Percentiles rank a stretch among this genome's conserved stretches.
These are phyloP conservation scores for Nymphalis polychloros DNA, from an alignment of 2,888 invertebrate genomes.

Conservation along the genomic window DNA sequence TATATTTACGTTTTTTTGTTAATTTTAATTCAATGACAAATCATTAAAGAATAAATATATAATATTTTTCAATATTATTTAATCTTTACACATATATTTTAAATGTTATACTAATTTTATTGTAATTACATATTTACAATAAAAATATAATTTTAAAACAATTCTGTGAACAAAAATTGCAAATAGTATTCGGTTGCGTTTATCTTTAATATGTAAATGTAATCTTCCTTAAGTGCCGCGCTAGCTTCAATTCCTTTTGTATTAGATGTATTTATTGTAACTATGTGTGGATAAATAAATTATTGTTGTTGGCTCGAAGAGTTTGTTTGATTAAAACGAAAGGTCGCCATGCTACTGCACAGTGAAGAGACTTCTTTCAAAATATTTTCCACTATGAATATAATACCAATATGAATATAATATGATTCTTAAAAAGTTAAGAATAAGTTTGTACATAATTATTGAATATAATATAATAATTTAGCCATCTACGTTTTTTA, in stretches of 20 bases:
- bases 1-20: neutral
- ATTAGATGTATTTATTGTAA: constrained; percentile 48
- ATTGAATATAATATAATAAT: no score
- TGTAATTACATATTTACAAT: neutral
- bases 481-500: no score
- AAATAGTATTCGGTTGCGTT: constrained; percentile 10
- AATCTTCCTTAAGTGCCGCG: constrained; percentile 57
- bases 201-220: constrained; percentile 14
- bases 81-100: neutral
- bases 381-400: no score
- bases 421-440: no score
- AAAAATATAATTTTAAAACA: neutral
- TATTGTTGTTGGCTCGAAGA: constrained; percentile 74
- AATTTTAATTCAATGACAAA: no score
- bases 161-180: neutral
- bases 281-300: constrained; percentile 71
- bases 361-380: no score
- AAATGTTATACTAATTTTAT: neutral
- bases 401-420: no score
- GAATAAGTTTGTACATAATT: no score
- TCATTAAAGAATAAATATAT: neutral
- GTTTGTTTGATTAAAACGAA: constrained; percentile 24
- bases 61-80: neutral
- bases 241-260: constrained; percentile 68
- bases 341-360: no score